These are phyloP conservation scores for Abrostola triplasia DNA, from an alignment of 2,888 invertebrate genomes.

Conservation along the genomic window DNA sequence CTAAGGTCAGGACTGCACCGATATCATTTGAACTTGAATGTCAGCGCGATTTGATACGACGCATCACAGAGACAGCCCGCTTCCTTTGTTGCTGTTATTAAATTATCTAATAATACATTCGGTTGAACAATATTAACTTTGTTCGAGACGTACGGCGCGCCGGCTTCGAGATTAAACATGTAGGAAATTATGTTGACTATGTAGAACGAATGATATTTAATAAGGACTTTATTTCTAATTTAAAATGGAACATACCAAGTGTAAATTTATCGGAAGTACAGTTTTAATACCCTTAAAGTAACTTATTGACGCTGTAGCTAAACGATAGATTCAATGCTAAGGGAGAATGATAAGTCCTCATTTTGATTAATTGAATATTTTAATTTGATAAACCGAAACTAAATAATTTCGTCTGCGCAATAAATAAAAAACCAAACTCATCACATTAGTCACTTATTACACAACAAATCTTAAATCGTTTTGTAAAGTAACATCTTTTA, in stretches of 20 bases:
- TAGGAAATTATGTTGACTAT: conserved; percentile 7
- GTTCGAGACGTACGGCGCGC: conserved; percentile 21
- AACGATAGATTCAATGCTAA: too few relatives aligned
- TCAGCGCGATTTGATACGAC: conserved; percentile 85
- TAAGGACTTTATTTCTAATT: conserved; percentile 8
- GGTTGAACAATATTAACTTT: conserved; percentile 48
- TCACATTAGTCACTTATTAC: conserved; percentile 15
- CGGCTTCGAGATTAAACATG: conserved; percentile 4
- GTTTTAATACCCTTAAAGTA: too few relatives aligned
- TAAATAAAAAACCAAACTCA: conserved; percentile 31
- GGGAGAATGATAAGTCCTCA: too few relatives aligned
- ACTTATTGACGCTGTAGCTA: too few relatives aligned
- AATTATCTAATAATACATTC: conserved; percentile 75
- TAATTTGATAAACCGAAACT: too few relatives aligned
- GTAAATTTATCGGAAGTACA: too few relatives aligned
- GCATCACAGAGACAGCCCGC: conserved; percentile 79
- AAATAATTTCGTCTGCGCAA: too few relatives aligned
- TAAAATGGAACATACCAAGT: not conserved
- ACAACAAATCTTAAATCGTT: conserved; percentile 27
- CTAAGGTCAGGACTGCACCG: conserved; percentile 66
- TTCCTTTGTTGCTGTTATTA: conserved; percentile 83
- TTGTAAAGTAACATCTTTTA: conserved; percentile 22
- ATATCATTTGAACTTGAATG: conserved; percentile 82
- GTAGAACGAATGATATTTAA: conserved; percentile 13
- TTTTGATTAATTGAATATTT: too few relatives aligned